phyloP scores from a whole-genome alignment of 2,113 vertebrate genomes.

The Zapornia atra region DNA sequence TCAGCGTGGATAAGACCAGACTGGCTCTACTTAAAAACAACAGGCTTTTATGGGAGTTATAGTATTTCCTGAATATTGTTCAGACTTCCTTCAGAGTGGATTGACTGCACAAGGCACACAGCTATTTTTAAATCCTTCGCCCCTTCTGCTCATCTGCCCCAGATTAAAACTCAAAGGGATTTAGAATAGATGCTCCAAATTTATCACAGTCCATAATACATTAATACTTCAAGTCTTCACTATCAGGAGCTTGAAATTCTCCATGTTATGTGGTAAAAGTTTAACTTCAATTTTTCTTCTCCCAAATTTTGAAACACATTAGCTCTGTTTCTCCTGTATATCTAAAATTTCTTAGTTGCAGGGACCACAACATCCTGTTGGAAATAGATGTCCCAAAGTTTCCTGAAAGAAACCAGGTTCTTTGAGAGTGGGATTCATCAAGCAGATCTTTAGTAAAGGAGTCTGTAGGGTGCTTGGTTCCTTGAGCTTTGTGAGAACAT shows the following conservation, averaged over 20 bases:
- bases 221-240: not conserved
- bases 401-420: not conserved
- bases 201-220: not conserved
- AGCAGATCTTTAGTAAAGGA: not conserved
- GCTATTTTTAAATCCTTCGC: conserved; percentile 23
- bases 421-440: not conserved
- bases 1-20: not conserved
- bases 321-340: not conserved
- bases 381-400: not conserved
- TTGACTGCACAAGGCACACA: not conserved
- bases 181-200: not conserved
- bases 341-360: not conserved
- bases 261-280: rapidly evolving
- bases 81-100: not conserved
- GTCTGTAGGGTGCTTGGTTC: not conserved
- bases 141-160: not conserved
- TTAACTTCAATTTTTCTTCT: not conserved
- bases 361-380: not conserved
- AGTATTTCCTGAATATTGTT: conserved; percentile 40
- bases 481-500: not conserved
- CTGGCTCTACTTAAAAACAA: conserved; percentile 43
- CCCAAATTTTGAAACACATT: not conserved
- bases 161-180: conserved; percentile 32
- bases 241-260: not conserved
- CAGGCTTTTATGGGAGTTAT: conserved; percentile 22